phyloP scores from a whole-genome alignment of 2,113 vertebrate species.

The Thinocorus orbignyianus region DNA sequence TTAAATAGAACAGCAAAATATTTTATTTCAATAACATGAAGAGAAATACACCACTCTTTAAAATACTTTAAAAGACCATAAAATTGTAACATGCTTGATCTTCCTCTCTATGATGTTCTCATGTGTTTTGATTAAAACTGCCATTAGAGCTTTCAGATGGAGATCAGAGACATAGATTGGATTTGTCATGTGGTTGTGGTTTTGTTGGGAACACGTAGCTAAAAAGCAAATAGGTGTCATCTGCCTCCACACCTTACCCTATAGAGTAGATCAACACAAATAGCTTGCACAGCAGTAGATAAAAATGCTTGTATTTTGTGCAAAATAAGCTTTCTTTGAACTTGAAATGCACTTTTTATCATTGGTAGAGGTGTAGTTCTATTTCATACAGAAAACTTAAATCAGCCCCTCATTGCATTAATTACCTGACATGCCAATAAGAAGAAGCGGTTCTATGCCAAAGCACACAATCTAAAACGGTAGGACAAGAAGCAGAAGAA shows the following conservation, averaged over 20 bases:
- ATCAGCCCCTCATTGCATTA: not conserved
- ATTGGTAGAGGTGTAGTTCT: not conserved
- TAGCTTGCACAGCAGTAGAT: not conserved
- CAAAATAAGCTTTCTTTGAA: not conserved
- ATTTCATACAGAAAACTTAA: not conserved
- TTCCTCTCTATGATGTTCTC: not conserved
- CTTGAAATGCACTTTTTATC: not conserved
- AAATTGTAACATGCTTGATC: not conserved
- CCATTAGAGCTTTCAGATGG: not conserved
- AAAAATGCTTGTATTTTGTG: not conserved
- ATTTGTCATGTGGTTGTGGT: not conserved
- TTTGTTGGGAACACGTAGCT: not conserved
- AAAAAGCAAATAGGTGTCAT: not conserved
- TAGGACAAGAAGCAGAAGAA: not conserved
- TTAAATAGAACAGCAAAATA: not conserved
- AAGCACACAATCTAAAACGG: not conserved
- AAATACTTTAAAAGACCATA: not conserved
- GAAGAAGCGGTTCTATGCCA: not conserved
- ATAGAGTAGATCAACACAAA: not conserved
- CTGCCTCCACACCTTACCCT: not conserved
- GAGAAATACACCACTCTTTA: not conserved
- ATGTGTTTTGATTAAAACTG: conserved; percentile 15
- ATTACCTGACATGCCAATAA: not conserved
- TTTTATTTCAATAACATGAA: not conserved
- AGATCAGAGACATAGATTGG: not conserved